Evolutionary conservation across 2,113 vertebrate species (phyloP).

Genomic region (Lepus timidus): DNA sequence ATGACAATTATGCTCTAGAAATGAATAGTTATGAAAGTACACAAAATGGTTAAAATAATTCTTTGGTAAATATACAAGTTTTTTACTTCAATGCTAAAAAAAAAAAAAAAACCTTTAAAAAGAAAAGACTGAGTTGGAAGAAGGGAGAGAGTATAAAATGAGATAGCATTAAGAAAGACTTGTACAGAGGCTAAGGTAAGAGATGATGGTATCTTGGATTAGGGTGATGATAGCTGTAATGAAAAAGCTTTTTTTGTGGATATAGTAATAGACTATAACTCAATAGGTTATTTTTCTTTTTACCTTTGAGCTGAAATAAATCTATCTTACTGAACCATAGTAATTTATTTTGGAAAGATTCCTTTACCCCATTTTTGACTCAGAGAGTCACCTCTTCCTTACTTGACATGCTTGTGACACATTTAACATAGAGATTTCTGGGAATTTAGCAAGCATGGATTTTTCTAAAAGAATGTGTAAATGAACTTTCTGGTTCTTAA

Average conservation of each 20-base stretch:
- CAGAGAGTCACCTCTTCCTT: background rate
- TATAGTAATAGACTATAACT: background rate
- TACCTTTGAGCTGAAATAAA: background rate
- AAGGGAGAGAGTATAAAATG: background rate
- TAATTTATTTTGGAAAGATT: background rate
- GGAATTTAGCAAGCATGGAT: background rate
- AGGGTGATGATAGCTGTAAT: background rate
- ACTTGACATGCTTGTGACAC: background rate
- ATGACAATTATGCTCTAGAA: background rate
- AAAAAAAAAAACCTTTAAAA: background rate
- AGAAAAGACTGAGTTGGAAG: background rate
- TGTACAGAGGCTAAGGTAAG: background rate
- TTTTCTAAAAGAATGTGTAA: background rate
- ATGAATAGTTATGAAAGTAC: background rate
- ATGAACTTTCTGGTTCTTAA: background rate
- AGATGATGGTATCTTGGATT: background rate
- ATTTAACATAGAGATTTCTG: background rate
- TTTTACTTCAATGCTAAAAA: background rate
- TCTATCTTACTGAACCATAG: background rate
- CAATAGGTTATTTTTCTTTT: background rate
- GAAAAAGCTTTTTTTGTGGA: background rate
- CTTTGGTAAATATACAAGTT: too few relatives aligned
- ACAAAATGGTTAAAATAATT: background rate
- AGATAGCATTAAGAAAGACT: background rate
- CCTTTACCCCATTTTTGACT: background rate